These are phyloP conservation scores for Pelodytes ibericus DNA, from an alignment of 2,797 vertebrate genomes.

Conservation along the genomic window DNA sequence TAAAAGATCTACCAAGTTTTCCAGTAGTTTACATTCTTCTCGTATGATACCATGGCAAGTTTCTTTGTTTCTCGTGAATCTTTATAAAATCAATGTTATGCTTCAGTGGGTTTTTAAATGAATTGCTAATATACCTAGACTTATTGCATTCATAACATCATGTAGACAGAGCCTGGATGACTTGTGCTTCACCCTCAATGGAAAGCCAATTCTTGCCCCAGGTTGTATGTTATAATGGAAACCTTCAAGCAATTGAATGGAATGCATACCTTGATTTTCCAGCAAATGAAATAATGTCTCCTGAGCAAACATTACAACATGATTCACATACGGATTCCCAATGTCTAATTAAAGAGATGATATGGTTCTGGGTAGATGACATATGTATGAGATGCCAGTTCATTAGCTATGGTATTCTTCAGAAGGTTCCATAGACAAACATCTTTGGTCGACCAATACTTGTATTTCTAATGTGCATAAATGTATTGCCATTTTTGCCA, in stretches of 20 bases:
- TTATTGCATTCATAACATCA: constrained; percentile 13
- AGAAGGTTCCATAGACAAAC: no score
- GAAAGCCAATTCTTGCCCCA: constrained; percentile 29
- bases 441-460: constrained; percentile 38
- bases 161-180: constrained; percentile 40
- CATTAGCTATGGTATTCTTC: not conserved
- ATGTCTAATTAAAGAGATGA: constrained; percentile 24
- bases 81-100: constrained; percentile 26
- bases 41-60: constrained; percentile 18
- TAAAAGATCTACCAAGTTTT: not conserved
- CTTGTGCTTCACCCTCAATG: constrained; percentile 20
- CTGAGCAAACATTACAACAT: constrained; percentile 20
- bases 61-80: constrained; percentile 22
- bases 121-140: constrained; percentile 16
- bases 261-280: constrained; percentile 50
- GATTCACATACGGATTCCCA: constrained; percentile 23
- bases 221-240: constrained; percentile 37
- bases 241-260: constrained; percentile 21
- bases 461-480: constrained; percentile 31
- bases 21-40: constrained; percentile 14
- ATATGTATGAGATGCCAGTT: constrained; percentile 13
- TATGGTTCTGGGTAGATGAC: constrained; percentile 13
- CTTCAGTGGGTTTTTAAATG: constrained; percentile 29
- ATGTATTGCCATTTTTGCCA: constrained; percentile 11
- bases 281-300: constrained; percentile 40